Conservation (phyloP, 2,888 invertebrate genomes). For the Oligia fasciuncula region DNA sequence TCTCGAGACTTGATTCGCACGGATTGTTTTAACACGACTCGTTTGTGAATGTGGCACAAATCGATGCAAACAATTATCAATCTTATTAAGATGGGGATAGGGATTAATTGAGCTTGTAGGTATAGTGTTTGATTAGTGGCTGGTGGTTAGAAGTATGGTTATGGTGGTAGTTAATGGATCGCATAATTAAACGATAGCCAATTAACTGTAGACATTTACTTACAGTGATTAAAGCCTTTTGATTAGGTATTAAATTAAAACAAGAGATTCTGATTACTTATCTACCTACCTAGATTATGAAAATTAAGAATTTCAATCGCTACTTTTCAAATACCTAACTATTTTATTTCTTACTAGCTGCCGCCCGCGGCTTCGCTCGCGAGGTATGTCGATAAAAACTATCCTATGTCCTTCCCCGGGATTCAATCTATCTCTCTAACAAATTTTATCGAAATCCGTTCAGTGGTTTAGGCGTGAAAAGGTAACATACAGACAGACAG, state of each 20-base stretch:
- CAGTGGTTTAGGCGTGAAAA: too few species aligned
- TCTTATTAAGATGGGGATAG: not conserved
- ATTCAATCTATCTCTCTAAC: too few species aligned
- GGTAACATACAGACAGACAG: too few species aligned
- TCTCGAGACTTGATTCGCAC: slow-evolving; percentile 68
- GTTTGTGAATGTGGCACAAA: slow-evolving; percentile 35
- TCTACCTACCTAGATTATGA: not conserved
- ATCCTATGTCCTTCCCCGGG: too few species aligned
- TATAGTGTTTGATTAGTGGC: not conserved
- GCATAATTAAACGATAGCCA: slow-evolving; percentile 29
- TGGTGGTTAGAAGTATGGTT: not conserved
- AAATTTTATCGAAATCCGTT: too few species aligned
- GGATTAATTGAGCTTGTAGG: slow-evolving; percentile 1
- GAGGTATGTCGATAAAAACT: too few species aligned
- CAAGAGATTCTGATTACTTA: not conserved
- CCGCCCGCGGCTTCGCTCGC: too few species aligned
- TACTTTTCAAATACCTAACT: too few species aligned
- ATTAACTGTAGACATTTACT: slow-evolving; percentile 25
- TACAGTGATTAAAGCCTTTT: not conserved
- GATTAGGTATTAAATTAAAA: too few species aligned
- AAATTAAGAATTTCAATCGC: not conserved
- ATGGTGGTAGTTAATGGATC: slow-evolving; percentile 16
- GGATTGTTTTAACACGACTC: slow-evolving; percentile 37
- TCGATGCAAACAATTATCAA: not conserved
- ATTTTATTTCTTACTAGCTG: too few species aligned